Conservation (phyloP, 2,888 invertebrate species). For the Tenthredo mesomela region DNA sequence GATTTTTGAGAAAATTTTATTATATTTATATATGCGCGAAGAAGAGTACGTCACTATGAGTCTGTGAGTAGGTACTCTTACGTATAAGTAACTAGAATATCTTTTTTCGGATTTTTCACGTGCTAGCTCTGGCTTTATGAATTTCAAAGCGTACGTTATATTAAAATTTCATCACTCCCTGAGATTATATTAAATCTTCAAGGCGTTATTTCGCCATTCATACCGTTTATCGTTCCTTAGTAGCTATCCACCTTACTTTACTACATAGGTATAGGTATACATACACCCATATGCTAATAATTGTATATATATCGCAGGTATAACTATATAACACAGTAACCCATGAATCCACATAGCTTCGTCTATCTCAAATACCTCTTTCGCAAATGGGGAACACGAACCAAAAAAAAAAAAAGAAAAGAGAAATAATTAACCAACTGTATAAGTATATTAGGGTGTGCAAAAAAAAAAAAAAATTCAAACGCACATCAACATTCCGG, state of each 20-base stretch:
- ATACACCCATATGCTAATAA: not conserved
- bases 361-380: not conserved
- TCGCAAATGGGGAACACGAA: not conserved
- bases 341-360: not conserved
- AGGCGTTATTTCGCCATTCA: slow-evolving; percentile 24
- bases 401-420: not conserved
- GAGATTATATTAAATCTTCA: slow-evolving; percentile 22
- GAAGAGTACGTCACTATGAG: not conserved
- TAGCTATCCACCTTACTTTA: not conserved
- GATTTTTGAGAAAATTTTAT: not conserved
- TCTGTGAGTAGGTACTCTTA: not conserved
- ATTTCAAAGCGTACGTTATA: slow-evolving; percentile 21
- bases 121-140: slow-evolving; percentile 16
- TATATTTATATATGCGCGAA: not conserved
- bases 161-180: slow-evolving; percentile 26
- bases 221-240: slow-evolving; percentile 21
- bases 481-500: too few relatives aligned
- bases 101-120: not conserved
- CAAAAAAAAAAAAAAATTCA: too few relatives aligned
- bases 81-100: not conserved
- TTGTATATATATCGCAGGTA: not conserved
- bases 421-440: too few relatives aligned
- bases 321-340: not conserved
- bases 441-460: too few relatives aligned
- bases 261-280: not conserved